Evolutionary conservation across 2,797 vertebrate genomes (phyloP), one percentile per base, ranked within the genome.

Genomic region (Squalus acanthias): DNA sequence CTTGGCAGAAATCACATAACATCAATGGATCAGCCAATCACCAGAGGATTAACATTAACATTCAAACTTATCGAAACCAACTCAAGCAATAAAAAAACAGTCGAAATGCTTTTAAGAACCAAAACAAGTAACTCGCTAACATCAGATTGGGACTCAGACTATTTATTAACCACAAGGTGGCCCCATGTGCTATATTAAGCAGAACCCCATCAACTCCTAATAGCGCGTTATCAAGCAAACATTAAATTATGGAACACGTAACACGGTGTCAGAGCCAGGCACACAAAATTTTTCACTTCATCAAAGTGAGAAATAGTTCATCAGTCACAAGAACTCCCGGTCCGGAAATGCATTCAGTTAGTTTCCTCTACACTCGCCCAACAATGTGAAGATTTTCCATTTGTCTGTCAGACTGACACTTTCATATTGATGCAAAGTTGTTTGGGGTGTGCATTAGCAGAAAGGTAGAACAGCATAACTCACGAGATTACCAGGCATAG

Each of bases 141-240:
- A 70, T 13, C 39, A 95, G 69, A 76, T 74, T 76, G 33, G 17
- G 26, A 95, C 5, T 95, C 17, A 3, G 26, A 53, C 26, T 29
- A 53, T n/a, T 91, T 33, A 57, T 53, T 57, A 95, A 95, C 94
- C 70, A 95, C 94, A 74, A 95, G 94, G 94, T 53, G 94, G 70
- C 69, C 69, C 26, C 20, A 53, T 76, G 94, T 95, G 69, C 46
- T 76, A 95, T 74, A 53, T 74, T 53, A 95, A 95, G 46, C 94
- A 57, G n/a, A 72, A 76, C 70, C 13, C 60, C 7, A 8, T 10
- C 72, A 65, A 33, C 22, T 50, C 24, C 46, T 50, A 92, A n/a
- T 92, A 13, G 57, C 57, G 22, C 60, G 6, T 3, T 33, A 92
- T 93, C 15, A 69, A 69, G 91, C 63, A 93, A 92, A 93, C 22